Evolutionary conservation across 2,113 vertebrate species (phyloP).

Genomic region (Myrmecophaga tridactyla): DNA sequence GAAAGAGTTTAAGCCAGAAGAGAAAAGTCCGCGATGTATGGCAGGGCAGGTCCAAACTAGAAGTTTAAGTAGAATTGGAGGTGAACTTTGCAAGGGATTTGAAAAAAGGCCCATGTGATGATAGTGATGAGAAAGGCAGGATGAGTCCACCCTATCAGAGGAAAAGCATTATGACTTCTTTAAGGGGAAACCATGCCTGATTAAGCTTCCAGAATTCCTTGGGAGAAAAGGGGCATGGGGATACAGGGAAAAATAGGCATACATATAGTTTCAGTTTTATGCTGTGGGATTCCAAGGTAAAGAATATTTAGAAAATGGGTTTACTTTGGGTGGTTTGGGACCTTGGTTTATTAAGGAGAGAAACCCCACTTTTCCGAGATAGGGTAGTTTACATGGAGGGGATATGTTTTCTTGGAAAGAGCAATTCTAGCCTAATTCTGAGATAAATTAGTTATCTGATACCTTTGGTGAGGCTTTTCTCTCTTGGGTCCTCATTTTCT

Average conservation of each 20-base stretch:
- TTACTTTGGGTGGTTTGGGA: not conserved
- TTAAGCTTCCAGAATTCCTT: not conserved
- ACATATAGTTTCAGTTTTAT: not conserved
- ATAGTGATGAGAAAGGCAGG: not conserved
- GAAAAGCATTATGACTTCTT: slow-evolving; percentile 37
- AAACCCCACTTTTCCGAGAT: not conserved
- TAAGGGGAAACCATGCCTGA: not conserved
- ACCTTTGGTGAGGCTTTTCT: not conserved
- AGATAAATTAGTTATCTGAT: not conserved
- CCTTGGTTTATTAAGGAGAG: not conserved
- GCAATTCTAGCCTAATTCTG: not conserved
- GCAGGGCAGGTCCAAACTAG: slow-evolving; percentile 52
- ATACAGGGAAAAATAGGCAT: not conserved
- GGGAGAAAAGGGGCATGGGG: slow-evolving; percentile 6
- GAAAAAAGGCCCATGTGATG: not conserved
- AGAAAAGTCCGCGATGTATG: not conserved
- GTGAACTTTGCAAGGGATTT: slow-evolving; percentile 2
- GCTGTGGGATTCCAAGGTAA: not conserved
- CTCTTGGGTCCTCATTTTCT: not conserved
- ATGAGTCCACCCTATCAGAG: not conserved
- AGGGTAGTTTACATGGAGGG: not conserved
- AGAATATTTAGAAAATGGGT: slow-evolving; percentile 31
- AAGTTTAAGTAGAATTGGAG: not conserved
- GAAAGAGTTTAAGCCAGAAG: slow-evolving; percentile 22
- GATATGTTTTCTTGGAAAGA: not conserved